Evolutionary conservation across 2,113 vertebrate genomes (phyloP).

Genomic region (Serinus canaria): DNA sequence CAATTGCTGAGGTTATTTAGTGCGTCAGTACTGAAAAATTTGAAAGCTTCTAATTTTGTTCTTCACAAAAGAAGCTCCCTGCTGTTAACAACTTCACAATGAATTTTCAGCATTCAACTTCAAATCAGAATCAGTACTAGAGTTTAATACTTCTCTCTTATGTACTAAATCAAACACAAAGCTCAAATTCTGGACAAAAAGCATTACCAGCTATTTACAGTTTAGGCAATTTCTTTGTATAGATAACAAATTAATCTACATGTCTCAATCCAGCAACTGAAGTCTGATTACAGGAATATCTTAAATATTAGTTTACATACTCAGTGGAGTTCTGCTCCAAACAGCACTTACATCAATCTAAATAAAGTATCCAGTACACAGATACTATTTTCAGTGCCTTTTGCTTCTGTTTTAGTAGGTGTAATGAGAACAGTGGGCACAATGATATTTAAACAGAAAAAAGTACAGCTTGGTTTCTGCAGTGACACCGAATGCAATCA

Average conservation of each 20-base stretch:
- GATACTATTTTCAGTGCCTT: neutral
- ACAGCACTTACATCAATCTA: neutral
- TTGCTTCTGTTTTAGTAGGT: neutral
- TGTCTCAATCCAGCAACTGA: neutral
- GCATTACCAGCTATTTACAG: neutral
- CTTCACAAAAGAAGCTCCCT: neutral
- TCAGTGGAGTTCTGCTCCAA: neutral
- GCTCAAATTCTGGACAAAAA: neutral
- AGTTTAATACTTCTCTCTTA: neutral
- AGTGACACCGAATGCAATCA: neutral
- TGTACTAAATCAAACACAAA: neutral
- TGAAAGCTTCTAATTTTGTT: conserved; percentile 22
- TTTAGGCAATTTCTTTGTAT: neutral
- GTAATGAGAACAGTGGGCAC: neutral
- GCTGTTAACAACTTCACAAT: conserved; percentile 4
- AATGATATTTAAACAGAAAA: neutral
- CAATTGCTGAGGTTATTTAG: neutral
- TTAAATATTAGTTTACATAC: neutral
- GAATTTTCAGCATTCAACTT: conserved; percentile 5
- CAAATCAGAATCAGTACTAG: neutral
- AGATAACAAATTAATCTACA: neutral
- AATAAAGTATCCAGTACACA: neutral
- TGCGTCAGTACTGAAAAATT: neutral
- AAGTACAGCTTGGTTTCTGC: neutral
- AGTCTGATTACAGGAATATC: neutral